Base-by-base conservation (phyloP, 2,113 vertebrate genomes). In the Brachyhypopomus occidentalis region DNA sequence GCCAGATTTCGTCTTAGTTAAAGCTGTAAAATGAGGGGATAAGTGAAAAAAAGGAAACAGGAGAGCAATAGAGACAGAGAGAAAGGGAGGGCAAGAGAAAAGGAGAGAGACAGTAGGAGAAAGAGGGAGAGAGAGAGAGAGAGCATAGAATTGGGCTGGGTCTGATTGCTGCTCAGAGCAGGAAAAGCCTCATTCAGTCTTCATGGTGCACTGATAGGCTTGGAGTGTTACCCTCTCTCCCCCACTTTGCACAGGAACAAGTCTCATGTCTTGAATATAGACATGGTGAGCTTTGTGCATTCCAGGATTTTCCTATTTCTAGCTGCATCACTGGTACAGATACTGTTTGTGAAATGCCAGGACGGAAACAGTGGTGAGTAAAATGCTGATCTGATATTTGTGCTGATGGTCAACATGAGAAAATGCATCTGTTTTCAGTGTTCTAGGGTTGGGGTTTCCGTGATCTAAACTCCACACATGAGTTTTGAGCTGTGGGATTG, bases 1-100 rank as follows among this genome's bases (percentile, higher is more conserved):
- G 88, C 90, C 92, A 93, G 91, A 92, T 93, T 93, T 93, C 91
- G 92, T 94, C 91, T 92, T 90, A 89, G 89, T 94, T 90, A 88
- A 93, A 91, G 91, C 92, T 91, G 90, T 93, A 89, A 92, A 89
- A 17, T 27, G 55, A 48, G 72, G 20, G 58, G 23, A 58, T 25
- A 38, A 45, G 69, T 25, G 76, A 83, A 83, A 84, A 14, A 23
- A 59, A 89, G 89, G 80, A 80, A 82, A 84, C 87, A 88, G 81
- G 72, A 78, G 89, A 90, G 89, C 84, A 16, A 56, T 25, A 58
- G 64, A 64, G 73, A 59, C 45, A 55, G 41, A 55, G 71, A 27
- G 41, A 30, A 16, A 55, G 77, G 9, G 72, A 38, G 67, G 22
- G 75, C 81, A 84, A 84, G 11, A 20, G 55, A 89, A 88, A 80